These are phyloP conservation scores for Cecropterus lyciades DNA, from an alignment of 1,140 invertebrate genomes.

Conservation along the genomic window DNA sequence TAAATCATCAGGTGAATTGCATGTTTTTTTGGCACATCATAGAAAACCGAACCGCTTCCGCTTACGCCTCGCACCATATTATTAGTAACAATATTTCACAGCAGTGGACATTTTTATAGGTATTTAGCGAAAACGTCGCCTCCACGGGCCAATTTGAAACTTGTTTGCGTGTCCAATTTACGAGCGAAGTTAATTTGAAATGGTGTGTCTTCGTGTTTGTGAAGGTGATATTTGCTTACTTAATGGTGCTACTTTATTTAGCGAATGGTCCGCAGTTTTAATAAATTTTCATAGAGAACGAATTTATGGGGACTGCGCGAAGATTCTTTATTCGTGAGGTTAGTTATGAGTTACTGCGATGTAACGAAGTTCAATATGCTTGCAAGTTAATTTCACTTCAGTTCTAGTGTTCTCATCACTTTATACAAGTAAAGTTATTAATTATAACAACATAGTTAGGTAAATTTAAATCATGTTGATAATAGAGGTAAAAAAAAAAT, in stretches of 20 bases:
- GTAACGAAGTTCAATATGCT: no score
- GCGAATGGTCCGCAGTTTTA: slow-evolving; percentile 32
- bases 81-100: slow-evolving; percentile 79
- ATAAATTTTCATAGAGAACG: slow-evolving; percentile 35
- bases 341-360: no score
- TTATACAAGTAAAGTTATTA: no score
- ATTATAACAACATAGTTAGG: no score
- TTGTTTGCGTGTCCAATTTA: slow-evolving; percentile 79
- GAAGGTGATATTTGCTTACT: slow-evolving; percentile 41
- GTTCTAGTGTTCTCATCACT: no score
- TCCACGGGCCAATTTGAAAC: slow-evolving; percentile 80
- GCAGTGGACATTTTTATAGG: slow-evolving; percentile 81
- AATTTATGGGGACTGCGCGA: slow-evolving; percentile 21
- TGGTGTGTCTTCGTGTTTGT: slow-evolving; percentile 58
- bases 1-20: no score
- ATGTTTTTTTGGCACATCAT: no score
- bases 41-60: slow-evolving; percentile 23
- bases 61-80: slow-evolving; percentile 44
- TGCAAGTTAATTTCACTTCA: no score
- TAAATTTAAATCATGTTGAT: no score
- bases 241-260: slow-evolving; percentile 36
- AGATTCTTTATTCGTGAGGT: slow-evolving; percentile 25
- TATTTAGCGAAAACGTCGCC: slow-evolving; percentile 83
- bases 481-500: no score
- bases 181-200: slow-evolving; percentile 64